Evolutionary conservation across 2,113 vertebrate species (phyloP).

Genomic region (Ictidomys tridecemlineatus): DNA sequence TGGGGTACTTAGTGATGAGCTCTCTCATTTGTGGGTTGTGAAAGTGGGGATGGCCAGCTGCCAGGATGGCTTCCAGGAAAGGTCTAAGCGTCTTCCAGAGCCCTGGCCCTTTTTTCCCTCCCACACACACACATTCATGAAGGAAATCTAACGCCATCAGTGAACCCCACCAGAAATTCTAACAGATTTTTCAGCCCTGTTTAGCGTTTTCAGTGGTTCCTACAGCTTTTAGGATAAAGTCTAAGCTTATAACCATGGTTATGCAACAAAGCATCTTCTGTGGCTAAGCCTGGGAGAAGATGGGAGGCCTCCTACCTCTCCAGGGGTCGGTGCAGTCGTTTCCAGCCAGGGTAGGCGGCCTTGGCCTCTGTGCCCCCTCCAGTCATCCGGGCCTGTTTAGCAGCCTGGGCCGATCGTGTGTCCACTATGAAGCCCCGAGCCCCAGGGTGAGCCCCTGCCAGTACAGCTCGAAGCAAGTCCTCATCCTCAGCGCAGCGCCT

Average conservation of each 20-base stretch:
- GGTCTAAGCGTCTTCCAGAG: background rate
- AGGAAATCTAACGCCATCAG: background rate
- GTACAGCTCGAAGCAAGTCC: slow-evolving; percentile 83
- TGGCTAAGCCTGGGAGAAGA: background rate
- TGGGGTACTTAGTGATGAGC: background rate
- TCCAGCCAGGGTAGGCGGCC: slow-evolving; percentile 89
- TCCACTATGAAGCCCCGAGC: slow-evolving; percentile 91
- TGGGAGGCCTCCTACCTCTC: slow-evolving; percentile 87
- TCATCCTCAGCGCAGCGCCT: slow-evolving; percentile 91
- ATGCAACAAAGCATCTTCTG: background rate
- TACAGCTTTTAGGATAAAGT: too few species aligned
- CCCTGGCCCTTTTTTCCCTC: background rate
- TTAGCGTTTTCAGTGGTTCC: too few species aligned
- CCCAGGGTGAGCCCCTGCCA: slow-evolving; percentile 64
- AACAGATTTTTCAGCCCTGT: too few species aligned
- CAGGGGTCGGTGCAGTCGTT: slow-evolving; percentile 89
- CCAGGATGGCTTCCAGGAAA: background rate
- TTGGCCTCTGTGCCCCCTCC: slow-evolving; percentile 92
- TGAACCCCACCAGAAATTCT: too few species aligned
- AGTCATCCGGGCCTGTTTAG: slow-evolving; percentile 89
- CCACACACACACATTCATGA: background rate
- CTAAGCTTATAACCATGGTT: too few species aligned
- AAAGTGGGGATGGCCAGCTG: background rate
- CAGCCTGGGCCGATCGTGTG: slow-evolving; percentile 89
- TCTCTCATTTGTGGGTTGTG: background rate